Conservation (phyloP, 2,797 vertebrate genomes). For the Buphagus erythrorhynchus region DNA sequence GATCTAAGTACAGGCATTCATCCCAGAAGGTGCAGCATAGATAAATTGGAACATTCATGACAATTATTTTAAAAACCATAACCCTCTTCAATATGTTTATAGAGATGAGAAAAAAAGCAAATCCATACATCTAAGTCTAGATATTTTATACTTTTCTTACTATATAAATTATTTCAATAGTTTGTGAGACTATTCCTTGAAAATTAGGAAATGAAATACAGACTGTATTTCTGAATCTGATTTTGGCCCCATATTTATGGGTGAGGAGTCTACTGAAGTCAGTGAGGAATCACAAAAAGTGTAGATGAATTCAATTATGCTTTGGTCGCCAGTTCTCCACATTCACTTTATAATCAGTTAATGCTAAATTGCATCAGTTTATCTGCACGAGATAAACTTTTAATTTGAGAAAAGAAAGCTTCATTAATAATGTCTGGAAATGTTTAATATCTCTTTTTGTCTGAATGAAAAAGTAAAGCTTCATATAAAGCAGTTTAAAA, state of each 20-base stretch:
- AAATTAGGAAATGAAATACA: neutral
- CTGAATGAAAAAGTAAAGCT: neutral
- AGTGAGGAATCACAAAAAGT: neutral
- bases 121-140: neutral
- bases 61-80: neutral
- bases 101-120: neutral
- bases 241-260: neutral
- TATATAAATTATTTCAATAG: neutral
- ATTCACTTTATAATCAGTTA: neutral
- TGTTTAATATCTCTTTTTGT: neutral
- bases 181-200: neutral
- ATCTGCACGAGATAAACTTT: neutral
- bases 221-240: neutral
- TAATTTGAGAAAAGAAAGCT: neutral
- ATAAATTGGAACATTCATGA: neutral
- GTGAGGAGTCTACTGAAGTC: neutral
- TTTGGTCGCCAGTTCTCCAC: neutral
- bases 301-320: neutral
- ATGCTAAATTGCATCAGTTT: neutral
- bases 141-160: neutral
- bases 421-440: neutral
- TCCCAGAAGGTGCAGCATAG: neutral
- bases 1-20: neutral
- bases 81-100: neutral
- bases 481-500: neutral